phyloP scores from a whole-genome alignment of 2,113 vertebrate genomes.

The Pituophis catenifer region DNA sequence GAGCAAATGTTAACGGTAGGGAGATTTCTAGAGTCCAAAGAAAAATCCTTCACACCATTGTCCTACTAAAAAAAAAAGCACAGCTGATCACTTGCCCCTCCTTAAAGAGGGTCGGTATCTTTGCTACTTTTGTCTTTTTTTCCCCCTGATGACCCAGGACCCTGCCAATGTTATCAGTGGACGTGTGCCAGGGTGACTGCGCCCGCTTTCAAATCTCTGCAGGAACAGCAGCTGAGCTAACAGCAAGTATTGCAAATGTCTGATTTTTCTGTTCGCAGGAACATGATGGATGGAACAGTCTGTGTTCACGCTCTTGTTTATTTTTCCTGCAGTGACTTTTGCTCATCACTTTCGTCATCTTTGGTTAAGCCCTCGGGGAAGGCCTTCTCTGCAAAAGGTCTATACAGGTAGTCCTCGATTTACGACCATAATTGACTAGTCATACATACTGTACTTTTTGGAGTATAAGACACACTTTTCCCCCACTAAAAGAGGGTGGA shows the following conservation, averaged over 20 bases:
- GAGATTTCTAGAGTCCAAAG: not conserved
- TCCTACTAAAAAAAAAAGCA: not conserved
- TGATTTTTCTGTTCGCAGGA: not conserved
- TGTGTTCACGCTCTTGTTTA: not conserved
- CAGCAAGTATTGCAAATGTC: not conserved
- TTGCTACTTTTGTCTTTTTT: not conserved
- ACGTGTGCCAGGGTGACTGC: not conserved
- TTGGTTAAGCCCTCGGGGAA: not conserved
- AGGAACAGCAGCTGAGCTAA: slow-evolving; percentile 27
- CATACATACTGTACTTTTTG: too few relatives aligned
- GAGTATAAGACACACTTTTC: too few relatives aligned
- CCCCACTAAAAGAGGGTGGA: too few relatives aligned
- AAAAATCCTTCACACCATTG: not conserved
- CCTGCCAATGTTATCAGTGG: slow-evolving; percentile 15
- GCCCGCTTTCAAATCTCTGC: not conserved
- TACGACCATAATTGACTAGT: not conserved
- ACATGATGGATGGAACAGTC: not conserved
- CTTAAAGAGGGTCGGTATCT: not conserved
- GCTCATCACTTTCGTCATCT: not conserved
- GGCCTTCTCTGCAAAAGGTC: not conserved
- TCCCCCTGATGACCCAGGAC: not conserved
- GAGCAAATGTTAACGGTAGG: not conserved
- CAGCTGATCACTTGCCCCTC: not conserved
- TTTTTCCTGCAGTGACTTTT: not conserved
- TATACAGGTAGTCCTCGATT: not conserved